Evolutionary conservation across 2,797 vertebrate genomes (phyloP).

Genomic region (Nannoperca obscura): DNA sequence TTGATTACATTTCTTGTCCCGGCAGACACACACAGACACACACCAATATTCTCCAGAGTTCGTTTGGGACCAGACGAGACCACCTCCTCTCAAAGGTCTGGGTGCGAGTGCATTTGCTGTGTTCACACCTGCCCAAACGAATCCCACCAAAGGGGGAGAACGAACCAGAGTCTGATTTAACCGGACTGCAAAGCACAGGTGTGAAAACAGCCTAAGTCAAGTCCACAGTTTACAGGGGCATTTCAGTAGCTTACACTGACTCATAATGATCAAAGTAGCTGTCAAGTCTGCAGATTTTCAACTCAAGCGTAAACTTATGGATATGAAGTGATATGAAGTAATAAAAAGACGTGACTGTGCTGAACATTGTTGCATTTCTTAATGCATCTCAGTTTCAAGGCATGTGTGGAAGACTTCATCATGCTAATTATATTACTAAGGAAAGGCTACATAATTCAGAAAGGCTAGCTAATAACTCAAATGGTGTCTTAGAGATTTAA

Average conservation of each 20-base stretch:
- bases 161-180: too few species aligned
- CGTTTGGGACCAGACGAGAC: too few species aligned
- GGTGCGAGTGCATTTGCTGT: too few species aligned
- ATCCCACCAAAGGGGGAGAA: too few species aligned
- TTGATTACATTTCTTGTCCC: too few species aligned
- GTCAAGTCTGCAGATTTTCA: constrained; percentile 26
- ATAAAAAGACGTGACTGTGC: constrained; percentile 35
- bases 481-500: constrained; percentile 65
- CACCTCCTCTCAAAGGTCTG: too few species aligned
- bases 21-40: too few species aligned
- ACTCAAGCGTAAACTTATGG: constrained; percentile 14
- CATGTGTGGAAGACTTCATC: constrained; percentile 80
- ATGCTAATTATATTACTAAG: constrained; percentile 69
- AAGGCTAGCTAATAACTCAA: constrained; percentile 73
- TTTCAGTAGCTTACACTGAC: background rate
- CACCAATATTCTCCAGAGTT: too few species aligned
- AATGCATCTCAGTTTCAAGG: constrained; percentile 68
- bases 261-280: constrained; percentile 4
- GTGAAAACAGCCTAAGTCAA: background rate
- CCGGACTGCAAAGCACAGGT: too few species aligned
- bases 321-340: constrained; percentile 22
- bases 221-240: background rate
- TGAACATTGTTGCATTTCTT: constrained; percentile 64
- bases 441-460: constrained; percentile 70
- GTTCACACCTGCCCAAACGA: too few species aligned